Conservation (phyloP, 2,888 invertebrate genomes). For the Acheta domesticus region DNA sequence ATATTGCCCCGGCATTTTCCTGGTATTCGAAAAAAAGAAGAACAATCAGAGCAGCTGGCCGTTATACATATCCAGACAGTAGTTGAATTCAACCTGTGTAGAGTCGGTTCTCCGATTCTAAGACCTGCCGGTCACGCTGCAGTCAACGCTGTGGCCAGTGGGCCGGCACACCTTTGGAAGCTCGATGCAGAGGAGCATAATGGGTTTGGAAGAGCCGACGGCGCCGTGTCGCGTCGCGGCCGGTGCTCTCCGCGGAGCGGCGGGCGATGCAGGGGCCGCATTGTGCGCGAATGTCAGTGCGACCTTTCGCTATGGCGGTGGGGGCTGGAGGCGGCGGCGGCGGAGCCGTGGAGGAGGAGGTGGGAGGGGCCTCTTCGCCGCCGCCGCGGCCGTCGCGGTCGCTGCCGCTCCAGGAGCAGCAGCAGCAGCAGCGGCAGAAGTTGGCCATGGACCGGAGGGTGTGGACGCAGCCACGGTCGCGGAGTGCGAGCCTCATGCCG, state of each 20-base stretch:
- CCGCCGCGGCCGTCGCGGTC: background rate
- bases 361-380: background rate
- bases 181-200: background rate
- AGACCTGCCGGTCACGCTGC: no score
- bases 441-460: constrained; percentile 1
- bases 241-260: background rate
- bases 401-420: background rate
- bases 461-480: constrained; percentile 21
- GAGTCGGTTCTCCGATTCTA: no score
- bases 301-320: background rate
- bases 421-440: background rate
- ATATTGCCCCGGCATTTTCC: no score
- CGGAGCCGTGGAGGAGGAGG: background rate
- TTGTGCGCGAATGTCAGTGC: background rate
- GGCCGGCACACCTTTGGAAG: background rate
- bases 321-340: background rate
- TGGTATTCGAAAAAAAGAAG: no score
- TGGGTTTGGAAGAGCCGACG: background rate
- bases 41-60: no score
- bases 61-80: no score
- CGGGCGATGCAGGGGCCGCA: background rate
- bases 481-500: background rate
- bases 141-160: no score
- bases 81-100: no score
- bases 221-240: background rate